Base-by-base conservation (phyloP, 2,797 vertebrate species). In the Pseudotriccus pelzelni region DNA sequence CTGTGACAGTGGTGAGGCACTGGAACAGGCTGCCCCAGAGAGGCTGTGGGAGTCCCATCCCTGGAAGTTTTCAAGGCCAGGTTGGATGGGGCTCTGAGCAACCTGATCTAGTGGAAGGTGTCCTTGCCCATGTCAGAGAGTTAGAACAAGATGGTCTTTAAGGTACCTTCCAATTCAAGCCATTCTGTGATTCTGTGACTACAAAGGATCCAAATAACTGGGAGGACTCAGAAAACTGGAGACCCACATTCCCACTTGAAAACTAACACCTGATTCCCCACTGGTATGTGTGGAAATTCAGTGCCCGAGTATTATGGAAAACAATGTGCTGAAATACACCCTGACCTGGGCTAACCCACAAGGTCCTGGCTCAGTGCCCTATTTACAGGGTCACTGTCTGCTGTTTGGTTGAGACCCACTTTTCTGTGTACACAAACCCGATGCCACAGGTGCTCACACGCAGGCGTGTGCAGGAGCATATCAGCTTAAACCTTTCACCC, bases 311-410 rank as follows among this genome's bases (percentile, higher is more conserved):
- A 27, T 36, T 49, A 28, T 0, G 56, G 59, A 41, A 82, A 70
- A 52, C 7, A 46, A 27, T 1, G 4, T 34, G 19, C 23, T 70
- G 81, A 58, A 88, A 56, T 37, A 21, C 0, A 0, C 8, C 49
- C 73, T 68, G 53, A 60, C 55, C 46, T 79, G 62, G 62, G 25
- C 46, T 60, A n/a, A 21, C 36, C 46, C 25, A 2, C 16, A 12
- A 50, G 76, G 49, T 52, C 69, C 56, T 89, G 70, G 32, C 52
- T 32, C 60, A 1, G 47, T 23, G 53, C 24, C 58, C 24, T 43
- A 22, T 32, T 20, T 25, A 11, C 79, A 43, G 39, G 36, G 73
- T 53, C 77, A 55, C 37, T 44, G 25, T 58, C 56, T 81, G 47
- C 20, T 3, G 0, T 56, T 66, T 59, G 44, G 21, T 25, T 36